These are phyloP conservation scores for Paramormyrops hopkinsi DNA, from an alignment of 2,797 vertebrate species.

Conservation along the genomic window DNA sequence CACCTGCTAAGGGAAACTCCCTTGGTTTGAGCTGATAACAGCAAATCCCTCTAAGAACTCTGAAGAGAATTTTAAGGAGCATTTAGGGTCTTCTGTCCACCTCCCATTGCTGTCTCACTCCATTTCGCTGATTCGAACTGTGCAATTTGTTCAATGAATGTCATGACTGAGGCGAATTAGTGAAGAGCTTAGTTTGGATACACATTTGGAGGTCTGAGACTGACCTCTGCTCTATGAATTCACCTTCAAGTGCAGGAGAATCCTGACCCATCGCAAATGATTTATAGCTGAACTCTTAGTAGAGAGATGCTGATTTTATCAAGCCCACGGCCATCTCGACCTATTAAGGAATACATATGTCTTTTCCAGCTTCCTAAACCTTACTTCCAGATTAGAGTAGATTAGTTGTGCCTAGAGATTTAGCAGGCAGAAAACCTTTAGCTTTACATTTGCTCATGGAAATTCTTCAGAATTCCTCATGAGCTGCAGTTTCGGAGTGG, in stretches of 20 bases:
- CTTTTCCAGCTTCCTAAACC: not conserved
- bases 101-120: not conserved
- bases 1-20: not conserved
- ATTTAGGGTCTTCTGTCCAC: not conserved
- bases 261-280: not conserved
- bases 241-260: not conserved
- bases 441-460: not conserved
- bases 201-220: not conserved
- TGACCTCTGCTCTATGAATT: not conserved
- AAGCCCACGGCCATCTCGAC: not conserved
- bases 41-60: not conserved
- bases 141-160: not conserved
- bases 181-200: not conserved
- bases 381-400: not conserved
- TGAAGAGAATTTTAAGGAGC: not conserved
- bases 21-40: not conserved
- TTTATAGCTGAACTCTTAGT: not conserved
- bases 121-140: not conserved
- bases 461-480: not conserved
- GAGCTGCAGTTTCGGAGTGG: not conserved
- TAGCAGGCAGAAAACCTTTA: not conserved
- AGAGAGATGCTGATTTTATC: not conserved
- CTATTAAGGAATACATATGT: not conserved
- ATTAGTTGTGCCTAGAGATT: not conserved
- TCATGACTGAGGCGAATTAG: not conserved